Base-by-base conservation (phyloP, 2,113 vertebrate genomes). In the Cariama cristata region DNA sequence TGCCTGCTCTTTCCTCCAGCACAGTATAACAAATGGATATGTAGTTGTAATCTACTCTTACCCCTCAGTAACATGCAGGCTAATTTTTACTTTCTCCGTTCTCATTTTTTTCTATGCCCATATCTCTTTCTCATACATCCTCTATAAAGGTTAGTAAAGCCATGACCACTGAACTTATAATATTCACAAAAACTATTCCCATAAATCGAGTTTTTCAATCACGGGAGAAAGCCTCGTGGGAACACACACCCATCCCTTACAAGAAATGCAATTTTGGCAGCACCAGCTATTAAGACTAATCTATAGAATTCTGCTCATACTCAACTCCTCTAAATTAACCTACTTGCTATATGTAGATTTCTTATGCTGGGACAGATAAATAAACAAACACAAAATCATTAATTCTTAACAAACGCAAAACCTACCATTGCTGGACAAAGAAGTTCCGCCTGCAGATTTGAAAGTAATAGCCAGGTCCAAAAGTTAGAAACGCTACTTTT, bases 21-120 rank as follows among this genome's bases (percentile, higher is more conserved):
- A 16, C 40, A 32, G 11, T 7, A 8, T 3, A n/a, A 45, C 1
- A 1, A 26, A 55, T 2, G 2, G 10, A 13, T n/a, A n/a, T 0
- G 4, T 12, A 53, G 11, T 11, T 45, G 22, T 11, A 28, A 40
- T 17, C 23, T 21, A 3, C 59, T 52, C 3, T 26, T 32, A 40
- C 9, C 12, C 12, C 28, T 45, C 55, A 6, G 21, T 33, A 28
- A 45, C 1, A 45, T 0, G 4, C 33, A 40, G 30, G 9, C 13
- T 63, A 27, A 14, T 58, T 52, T 45, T 59, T 19, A 35, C 50
- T 58, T 58, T 38, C 32, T 23, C 30, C 3, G 2, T 23, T 45
- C 45, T 42, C 24, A 27, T 47, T 58, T 15, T 66, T 49, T 33
- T 16, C 22, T 23, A 33, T 6, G 38, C 16, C 33, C 1, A 1